Percentiles rank a stretch among this genome's conserved stretches.
These are phyloP conservation scores for Cecidostiba fungosa DNA, from an alignment of 2,888 invertebrate genomes.

Conservation along the genomic window DNA sequence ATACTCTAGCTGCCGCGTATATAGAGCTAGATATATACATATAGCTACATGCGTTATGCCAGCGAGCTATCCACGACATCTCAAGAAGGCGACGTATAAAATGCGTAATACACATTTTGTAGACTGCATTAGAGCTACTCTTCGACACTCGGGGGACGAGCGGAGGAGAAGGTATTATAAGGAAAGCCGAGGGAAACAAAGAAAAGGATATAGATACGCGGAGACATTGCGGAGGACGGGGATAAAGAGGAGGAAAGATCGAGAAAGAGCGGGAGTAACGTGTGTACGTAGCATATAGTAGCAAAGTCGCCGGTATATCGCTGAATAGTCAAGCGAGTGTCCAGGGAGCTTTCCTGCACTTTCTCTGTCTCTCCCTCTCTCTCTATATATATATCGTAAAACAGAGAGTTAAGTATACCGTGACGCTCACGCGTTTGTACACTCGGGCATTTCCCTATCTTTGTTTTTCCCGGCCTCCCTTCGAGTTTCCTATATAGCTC, in stretches of 20 bases:
- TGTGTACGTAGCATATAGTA: neutral
- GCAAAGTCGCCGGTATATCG: constrained; percentile 21
- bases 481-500: neutral
- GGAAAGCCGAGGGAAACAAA: neutral
- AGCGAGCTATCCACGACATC: constrained; percentile 2
- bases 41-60: neutral
- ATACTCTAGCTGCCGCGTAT: neutral
- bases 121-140: neutral
- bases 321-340: constrained; percentile 22
- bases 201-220: neutral
- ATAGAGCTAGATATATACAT: neutral
- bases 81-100: neutral
- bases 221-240: neutral
- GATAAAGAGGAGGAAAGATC: neutral
- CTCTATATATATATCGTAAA: constrained; percentile 35
- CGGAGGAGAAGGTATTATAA: neutral
- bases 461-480: neutral
- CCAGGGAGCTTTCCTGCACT: constrained; percentile 13
- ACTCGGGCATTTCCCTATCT: constrained; percentile 16
- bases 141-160: neutral
- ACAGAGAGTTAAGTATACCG: constrained; percentile 51
- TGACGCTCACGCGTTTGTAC: constrained; percentile 14
- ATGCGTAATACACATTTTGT: neutral
- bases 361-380: neutral
- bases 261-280: neutral